These are phyloP conservation scores for Wiebesia pumilae DNA, from an alignment of 1,140 invertebrate species.

Conservation along the genomic window DNA sequence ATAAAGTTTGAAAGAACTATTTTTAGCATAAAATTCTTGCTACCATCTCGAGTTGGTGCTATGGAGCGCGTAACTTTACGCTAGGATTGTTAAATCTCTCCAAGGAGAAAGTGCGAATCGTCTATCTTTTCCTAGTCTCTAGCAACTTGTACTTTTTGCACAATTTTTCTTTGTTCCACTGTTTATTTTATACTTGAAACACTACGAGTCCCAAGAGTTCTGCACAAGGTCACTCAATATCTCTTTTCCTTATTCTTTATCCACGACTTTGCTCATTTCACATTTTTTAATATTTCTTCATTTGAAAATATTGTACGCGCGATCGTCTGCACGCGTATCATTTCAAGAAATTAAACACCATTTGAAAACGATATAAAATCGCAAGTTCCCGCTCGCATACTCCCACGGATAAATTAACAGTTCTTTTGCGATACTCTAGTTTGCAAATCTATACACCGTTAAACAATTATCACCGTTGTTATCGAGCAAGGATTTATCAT, in stretches of 20 bases:
- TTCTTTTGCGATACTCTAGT: too few species aligned
- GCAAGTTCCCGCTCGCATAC: too few species aligned
- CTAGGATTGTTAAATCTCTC: constrained; percentile 31
- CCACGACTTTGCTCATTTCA: neutral
- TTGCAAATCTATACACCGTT: too few species aligned
- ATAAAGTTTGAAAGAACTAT: constrained; percentile 8
- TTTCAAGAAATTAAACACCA: too few species aligned
- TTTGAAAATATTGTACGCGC: too few species aligned
- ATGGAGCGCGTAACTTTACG: constrained; percentile 27
- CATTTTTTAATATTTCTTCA: neutral
- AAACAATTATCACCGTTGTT: too few species aligned
- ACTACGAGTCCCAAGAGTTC: constrained; percentile 23
- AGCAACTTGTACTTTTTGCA: constrained; percentile 25
- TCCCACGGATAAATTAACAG: too few species aligned
- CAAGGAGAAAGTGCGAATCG: constrained; percentile 29
- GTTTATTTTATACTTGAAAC: constrained; percentile 41
- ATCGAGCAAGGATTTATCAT: too few species aligned
- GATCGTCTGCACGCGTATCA: too few species aligned
- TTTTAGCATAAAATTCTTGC: neutral
- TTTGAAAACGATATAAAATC: too few species aligned
- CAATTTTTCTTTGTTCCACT: constrained; percentile 26
- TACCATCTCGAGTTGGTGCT: neutral
- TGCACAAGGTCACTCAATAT: constrained; percentile 6
- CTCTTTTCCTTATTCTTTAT: neutral
- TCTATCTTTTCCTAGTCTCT: constrained; percentile 15